Evolutionary conservation across 2,888 invertebrate genomes (phyloP), one percentile per base, ranked within the genome.

Genomic region (Andrena praecox): DNA sequence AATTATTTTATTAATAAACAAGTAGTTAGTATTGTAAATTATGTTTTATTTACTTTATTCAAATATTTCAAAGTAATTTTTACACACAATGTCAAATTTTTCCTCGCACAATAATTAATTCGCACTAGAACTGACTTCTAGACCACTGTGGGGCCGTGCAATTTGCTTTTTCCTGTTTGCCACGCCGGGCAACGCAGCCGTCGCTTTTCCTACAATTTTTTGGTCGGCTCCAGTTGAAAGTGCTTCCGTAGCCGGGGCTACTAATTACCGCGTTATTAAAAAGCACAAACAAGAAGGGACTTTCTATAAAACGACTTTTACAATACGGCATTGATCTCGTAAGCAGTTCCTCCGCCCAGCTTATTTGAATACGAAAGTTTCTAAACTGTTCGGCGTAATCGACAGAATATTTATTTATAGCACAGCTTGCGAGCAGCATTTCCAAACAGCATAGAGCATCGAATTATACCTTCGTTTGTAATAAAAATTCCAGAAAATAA

Each of bases 261-360:
- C n/a, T 80, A 80, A 82, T 82, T 75, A 56, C 67, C n/a, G 68
- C n/a, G 69, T 33, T 8, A 29, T 29, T 33, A 16, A 75, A 78
- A 68, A 63, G 24, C 33, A 60, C 62, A 80, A 80, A 78, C 54
- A 80, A 67, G 66, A 66, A 35, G 66, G 8, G 54, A 80, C 80
- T 80, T 80, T 80, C 80, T 80, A 80, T 67, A 62, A 80, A 67
- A 71, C 66, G 42, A 79, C 56, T 63, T 10, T 62, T 56, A 63
- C 72, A 63, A 77, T 64, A 42, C 56, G 48, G 29, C 56, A 48
- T 8, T 60, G 63, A 60, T 66, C 42, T 12, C 48, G 59, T 35
- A 33, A 70, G 6, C 33, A 33, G 63, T 74, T 67, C 52, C 77
- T 67, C 67, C 42, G 31, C 33, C 50, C 31, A 5, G 52, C 8